Percentiles rank a stretch among this genome's conserved stretches.
Conservation (phyloP, 2,888 invertebrate genomes). For the Ectemnius cavifrons region DNA sequence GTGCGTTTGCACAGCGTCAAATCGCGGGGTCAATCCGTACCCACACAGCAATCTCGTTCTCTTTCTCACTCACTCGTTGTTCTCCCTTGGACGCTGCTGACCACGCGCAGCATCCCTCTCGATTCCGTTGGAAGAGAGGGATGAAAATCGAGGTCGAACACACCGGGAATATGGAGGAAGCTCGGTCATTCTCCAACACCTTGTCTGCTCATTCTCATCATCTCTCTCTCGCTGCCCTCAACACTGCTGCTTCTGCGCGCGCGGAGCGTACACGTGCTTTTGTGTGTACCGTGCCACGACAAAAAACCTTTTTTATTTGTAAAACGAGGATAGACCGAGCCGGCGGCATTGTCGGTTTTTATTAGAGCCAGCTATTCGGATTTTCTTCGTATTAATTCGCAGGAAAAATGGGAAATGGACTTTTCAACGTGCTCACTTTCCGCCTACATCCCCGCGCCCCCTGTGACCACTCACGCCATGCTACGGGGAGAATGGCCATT, state of each 20-base stretch:
- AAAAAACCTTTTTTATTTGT: constrained; percentile 30
- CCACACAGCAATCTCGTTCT: constrained; percentile 57
- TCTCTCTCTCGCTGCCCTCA: constrained; percentile 10
- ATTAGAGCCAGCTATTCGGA: constrained; percentile 37
- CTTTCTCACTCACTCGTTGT: constrained; percentile 11
- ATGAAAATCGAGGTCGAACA: constrained; percentile 60
- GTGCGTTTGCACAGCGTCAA: constrained; percentile 69
- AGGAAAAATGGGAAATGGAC: constrained; percentile 25
- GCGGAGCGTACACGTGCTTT: constrained; percentile 50
- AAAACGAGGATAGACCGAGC: constrained; percentile 20
- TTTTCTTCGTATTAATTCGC: constrained; percentile 31
- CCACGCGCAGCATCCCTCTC: background rate
- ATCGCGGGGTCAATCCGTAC: constrained; percentile 64
- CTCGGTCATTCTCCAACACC: constrained; percentile 41
- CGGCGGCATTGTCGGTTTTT: constrained; percentile 47
- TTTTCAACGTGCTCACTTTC: constrained; percentile 1
- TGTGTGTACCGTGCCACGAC: constrained; percentile 41
- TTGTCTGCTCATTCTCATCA: constrained; percentile 26
- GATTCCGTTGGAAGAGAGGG: constrained; percentile 29
- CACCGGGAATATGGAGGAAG: constrained; percentile 52
- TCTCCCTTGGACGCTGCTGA: background rate
- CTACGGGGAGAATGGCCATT: background rate
- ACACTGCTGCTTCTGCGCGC: too few relatives aligned
- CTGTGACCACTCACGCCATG: background rate
- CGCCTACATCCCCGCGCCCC: background rate